phyloP scores from a whole-genome alignment of 1,140 invertebrate genomes.

The Dinoponera quadriceps region DNA sequence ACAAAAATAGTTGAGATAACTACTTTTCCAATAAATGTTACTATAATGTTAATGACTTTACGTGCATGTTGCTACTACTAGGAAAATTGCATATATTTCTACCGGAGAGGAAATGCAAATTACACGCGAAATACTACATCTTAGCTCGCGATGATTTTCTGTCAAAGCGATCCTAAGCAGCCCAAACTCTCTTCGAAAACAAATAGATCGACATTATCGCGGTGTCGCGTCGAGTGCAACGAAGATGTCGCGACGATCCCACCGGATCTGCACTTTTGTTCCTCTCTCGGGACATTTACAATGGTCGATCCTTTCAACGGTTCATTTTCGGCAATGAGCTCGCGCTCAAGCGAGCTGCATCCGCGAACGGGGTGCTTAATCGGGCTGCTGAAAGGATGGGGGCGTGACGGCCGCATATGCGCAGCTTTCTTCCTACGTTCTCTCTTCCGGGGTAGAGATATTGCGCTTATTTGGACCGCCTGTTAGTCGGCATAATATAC shows the following conservation, averaged over 20 bases:
- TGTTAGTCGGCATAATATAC: slow-evolving; percentile 80
- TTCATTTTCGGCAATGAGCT: not conserved
- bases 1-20: no score
- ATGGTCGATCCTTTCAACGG: slow-evolving; percentile 43
- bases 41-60: no score
- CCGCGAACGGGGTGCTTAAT: slow-evolving; percentile 52
- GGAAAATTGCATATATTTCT: no score
- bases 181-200: no score
- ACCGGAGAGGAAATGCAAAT: no score
- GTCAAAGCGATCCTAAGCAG: no score
- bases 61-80: no score
- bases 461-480: slow-evolving; percentile 64
- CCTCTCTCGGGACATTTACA: slow-evolving; percentile 61
- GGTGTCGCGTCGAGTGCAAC: not conserved
- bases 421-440: slow-evolving; percentile 52
- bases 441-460: slow-evolving; percentile 56
- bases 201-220: not conserved
- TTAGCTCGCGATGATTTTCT: no score
- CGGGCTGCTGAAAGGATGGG: slow-evolving; percentile 75
- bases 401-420: slow-evolving; percentile 81
- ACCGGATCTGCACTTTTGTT: slow-evolving; percentile 42
- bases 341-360: slow-evolving; percentile 46
- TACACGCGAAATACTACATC: no score
- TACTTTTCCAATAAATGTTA: no score
- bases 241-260: not conserved